These are phyloP conservation scores for Sarcophaga variegata DNA, from an alignment of 2,888 invertebrate species.

Conservation along the genomic window DNA sequence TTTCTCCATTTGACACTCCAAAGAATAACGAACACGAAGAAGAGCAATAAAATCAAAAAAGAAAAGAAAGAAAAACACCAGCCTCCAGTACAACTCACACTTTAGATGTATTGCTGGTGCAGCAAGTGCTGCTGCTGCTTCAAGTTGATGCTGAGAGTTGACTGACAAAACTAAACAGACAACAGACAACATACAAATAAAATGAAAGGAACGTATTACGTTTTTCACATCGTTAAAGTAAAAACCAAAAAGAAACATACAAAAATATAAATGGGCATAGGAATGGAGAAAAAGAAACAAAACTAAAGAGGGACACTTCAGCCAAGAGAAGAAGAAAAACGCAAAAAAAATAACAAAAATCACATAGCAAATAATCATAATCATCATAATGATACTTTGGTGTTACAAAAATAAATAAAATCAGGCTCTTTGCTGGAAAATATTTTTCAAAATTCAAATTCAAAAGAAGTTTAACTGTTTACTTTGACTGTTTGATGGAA, in stretches of 20 bases:
- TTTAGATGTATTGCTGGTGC: constrained; percentile 11
- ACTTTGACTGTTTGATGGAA: not conserved
- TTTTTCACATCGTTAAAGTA: constrained; percentile 13
- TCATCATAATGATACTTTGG: constrained; percentile 47
- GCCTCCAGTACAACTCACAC: constrained; percentile 44
- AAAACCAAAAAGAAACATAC: not conserved
- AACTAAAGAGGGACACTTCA: constrained; percentile 44
- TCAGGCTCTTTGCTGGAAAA: not conserved
- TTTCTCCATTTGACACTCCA: constrained; percentile 50
- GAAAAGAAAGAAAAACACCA: not conserved
- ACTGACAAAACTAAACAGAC: constrained; percentile 31
- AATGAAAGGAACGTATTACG: not conserved
- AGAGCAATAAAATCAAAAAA: not conserved
- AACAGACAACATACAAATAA: not conserved
- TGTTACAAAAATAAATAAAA: constrained; percentile 50
- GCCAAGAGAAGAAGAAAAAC: not conserved
- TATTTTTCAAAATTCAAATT: constrained; percentile 18
- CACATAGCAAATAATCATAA: constrained; percentile 22
- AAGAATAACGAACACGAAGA: not conserved
- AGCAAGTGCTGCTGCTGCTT: constrained; percentile 19
- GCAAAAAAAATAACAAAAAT: too few relatives aligned
- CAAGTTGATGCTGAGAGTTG: not conserved
- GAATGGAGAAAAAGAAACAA: not conserved
- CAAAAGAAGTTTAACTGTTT: constrained; percentile 1
- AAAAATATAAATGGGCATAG: not conserved